phyloP scores from a whole-genome alignment of 2,113 vertebrate species.

The Nerophis lumbriciformis region DNA sequence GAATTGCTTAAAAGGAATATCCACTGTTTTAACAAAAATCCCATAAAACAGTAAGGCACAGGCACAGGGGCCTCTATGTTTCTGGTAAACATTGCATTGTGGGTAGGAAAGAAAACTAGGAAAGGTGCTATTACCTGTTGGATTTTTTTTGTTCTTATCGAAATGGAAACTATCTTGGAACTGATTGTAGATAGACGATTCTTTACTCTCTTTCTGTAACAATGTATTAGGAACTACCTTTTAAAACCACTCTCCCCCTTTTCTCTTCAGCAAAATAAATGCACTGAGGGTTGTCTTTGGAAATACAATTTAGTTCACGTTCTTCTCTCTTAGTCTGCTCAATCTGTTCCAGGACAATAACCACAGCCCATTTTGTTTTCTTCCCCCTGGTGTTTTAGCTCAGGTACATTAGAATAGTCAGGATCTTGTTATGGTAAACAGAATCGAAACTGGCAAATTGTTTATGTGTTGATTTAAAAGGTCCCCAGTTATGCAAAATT shows the following conservation, averaged over 20 bases:
- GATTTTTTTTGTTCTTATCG: too few relatives aligned
- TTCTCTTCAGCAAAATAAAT: constrained; percentile 61
- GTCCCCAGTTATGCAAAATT: too few relatives aligned
- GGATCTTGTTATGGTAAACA: constrained; percentile 51
- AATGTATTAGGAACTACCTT: neutral
- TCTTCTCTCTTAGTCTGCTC: constrained; percentile 77
- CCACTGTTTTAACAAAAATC: neutral
- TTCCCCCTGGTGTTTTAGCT: constrained; percentile 83
- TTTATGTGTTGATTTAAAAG: too few relatives aligned
- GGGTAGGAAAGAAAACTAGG: neutral
- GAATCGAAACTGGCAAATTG: constrained; percentile 33
- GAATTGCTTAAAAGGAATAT: neutral
- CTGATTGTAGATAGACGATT: too few relatives aligned
- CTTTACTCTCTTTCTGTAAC: too few relatives aligned
- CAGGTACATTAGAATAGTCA: constrained; percentile 61
- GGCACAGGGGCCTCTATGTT: too few relatives aligned
- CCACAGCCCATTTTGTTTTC: constrained; percentile 85
- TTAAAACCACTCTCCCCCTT: constrained; percentile 53
- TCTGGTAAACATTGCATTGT: too few relatives aligned
- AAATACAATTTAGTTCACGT: constrained; percentile 84
- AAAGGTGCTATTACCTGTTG: too few relatives aligned
- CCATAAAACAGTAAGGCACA: too few relatives aligned
- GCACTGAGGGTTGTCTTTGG: constrained; percentile 70
- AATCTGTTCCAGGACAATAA: constrained; percentile 90
- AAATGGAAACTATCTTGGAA: too few relatives aligned